Conservation (phyloP, 1,140 invertebrate species). For the Vollenhovia emeryi region DNA sequence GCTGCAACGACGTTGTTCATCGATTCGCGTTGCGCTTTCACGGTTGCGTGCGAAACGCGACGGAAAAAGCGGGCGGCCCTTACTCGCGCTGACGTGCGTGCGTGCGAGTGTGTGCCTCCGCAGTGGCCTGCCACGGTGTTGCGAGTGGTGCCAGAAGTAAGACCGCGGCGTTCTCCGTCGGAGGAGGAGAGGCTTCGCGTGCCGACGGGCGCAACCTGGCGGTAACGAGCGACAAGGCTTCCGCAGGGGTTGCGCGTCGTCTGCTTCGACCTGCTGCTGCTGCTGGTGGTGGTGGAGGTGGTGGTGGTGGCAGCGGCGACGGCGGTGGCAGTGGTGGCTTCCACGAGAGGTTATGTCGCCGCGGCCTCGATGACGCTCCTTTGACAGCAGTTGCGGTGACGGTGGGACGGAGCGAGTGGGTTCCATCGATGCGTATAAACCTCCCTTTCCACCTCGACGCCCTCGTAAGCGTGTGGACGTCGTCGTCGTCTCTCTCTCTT, state of each 20-base stretch:
- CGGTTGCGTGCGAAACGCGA: slow-evolving; percentile 64
- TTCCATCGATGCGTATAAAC: slow-evolving; percentile 42
- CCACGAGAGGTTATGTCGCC: slow-evolving; percentile 68
- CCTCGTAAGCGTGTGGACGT: slow-evolving; percentile 28
- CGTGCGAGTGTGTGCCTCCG: neutral
- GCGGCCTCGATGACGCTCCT: slow-evolving; percentile 73
- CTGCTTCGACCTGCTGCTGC: slow-evolving; percentile 29
- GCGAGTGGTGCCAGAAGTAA: neutral
- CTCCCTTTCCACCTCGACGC: slow-evolving; percentile 19
- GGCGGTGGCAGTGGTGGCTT: neutral
- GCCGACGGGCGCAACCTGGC: slow-evolving; percentile 65
- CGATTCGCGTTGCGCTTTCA: slow-evolving; percentile 66
- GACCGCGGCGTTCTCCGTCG: neutral
- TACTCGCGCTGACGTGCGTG: slow-evolving; percentile 40
- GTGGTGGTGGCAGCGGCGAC: neutral
- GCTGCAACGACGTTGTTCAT: slow-evolving; percentile 62
- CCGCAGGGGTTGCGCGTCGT: slow-evolving; percentile 27
- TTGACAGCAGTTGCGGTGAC: slow-evolving; percentile 60
- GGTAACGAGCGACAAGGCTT: slow-evolving; percentile 30
- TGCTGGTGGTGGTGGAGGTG: neutral
- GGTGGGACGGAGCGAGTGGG: slow-evolving; percentile 71
- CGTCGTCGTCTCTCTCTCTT: neutral
- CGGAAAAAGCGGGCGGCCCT: slow-evolving; percentile 46
- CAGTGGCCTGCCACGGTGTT: neutral
- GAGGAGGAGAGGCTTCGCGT: neutral